Base-by-base conservation (phyloP, 2,888 invertebrate species). In the Quadroppia sp. region DNA sequence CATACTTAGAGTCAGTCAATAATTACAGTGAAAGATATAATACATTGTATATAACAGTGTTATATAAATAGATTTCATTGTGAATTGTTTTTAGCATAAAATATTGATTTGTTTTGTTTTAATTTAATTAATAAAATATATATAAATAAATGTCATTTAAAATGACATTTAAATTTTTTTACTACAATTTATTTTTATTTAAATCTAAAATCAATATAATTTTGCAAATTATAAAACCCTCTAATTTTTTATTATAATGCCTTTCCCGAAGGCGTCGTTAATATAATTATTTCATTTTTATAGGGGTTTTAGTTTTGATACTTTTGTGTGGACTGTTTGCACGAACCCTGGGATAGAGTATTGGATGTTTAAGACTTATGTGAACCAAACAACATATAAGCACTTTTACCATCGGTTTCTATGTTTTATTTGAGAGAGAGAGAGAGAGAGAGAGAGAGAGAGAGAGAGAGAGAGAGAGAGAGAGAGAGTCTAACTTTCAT, bases 281-380 rank as follows among this genome's bases (percentile, higher is more conserved):
- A 56, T 56, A 56, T 56, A 25, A 56, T 56, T 48, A 56, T 56
- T 56, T 25, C 2, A 20, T 56, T 48, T 48, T 48, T 48, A 48
- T 48, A 48, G n/a, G 6, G 25, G 56, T 15, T 7, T 56, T 20
- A 56, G 17, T 50, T 7, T 17, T 50, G 6, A 50, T 17, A 50
- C 6, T 17, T 50, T 50, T n/a, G 50, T 4, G 50, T 3, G 6
- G 50, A 50, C 9, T 7, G 36, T 7, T 4, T n/a, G n/a, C n/a
- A n/a, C n/a, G n/a, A n/a, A n/a, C n/a, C n/a, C n/a, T n/a, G n/a
- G n/a, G n/a, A n/a, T n/a, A n/a, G n/a, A n/a, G n/a, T n/a, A n/a
- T n/a, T n/a, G n/a, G n/a, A n/a, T n/a, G n/a, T n/a, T n/a, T n/a
- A n/a, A n/a, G n/a, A n/a, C n/a, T n/a, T n/a, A n/a, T n/a, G n/a